These are phyloP conservation scores for Aphodius granarius DNA, from an alignment of 2,888 invertebrate species.

Conservation along the genomic window DNA sequence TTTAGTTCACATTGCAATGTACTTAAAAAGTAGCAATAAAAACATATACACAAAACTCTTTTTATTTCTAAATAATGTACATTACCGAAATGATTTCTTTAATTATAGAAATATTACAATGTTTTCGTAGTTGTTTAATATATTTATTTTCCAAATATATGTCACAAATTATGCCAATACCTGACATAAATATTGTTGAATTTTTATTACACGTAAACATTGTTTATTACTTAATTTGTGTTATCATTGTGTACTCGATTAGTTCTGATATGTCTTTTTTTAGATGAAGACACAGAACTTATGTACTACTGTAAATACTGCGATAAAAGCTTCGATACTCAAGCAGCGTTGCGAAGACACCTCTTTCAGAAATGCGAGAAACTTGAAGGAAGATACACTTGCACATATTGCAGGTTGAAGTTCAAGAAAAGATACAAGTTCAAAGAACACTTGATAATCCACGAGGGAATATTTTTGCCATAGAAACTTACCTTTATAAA, in stretches of 20 bases:
- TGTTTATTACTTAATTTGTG: conserved; percentile 2
- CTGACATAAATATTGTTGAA: too few species aligned
- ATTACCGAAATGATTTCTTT: too few species aligned
- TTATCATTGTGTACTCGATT: background rate
- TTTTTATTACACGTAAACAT: too few species aligned
- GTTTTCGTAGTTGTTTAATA: too few species aligned
- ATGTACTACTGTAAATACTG: conserved; percentile 15
- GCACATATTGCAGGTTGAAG: conserved; percentile 13
- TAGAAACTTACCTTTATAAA: background rate
- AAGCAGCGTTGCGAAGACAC: conserved; percentile 13
- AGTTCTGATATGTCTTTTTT: background rate
- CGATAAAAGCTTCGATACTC: conserved; percentile 9
- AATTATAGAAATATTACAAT: too few species aligned
- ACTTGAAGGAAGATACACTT: background rate
- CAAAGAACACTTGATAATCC: conserved; percentile 7
- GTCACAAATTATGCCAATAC: too few species aligned
- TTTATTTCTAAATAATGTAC: too few species aligned
- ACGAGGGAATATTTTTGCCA: background rate
- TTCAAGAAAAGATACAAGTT: conserved; percentile 16
- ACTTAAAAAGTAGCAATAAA: background rate
- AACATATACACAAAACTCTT: background rate
- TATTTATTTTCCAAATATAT: too few species aligned
- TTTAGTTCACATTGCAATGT: background rate
- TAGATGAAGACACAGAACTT: conserved; percentile 5
- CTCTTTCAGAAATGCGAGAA: conserved; percentile 17